Evolutionary conservation across 1,140 invertebrate genomes (phyloP).

Genomic region (Drosophila ficusphila): DNA sequence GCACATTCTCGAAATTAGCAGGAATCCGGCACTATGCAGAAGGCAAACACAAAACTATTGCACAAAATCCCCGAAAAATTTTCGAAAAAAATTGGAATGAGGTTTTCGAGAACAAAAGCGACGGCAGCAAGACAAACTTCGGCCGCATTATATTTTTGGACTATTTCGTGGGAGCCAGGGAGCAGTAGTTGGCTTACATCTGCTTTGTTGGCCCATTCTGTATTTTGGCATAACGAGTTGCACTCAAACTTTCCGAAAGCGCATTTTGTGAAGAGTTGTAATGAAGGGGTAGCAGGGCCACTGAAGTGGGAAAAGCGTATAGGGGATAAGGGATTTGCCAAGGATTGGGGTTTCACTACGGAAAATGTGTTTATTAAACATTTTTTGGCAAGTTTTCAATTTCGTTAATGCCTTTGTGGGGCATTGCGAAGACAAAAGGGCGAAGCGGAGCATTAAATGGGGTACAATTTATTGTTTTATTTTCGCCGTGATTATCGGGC

Average conservation of each 20-base stretch:
- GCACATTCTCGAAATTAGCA: conserved; percentile 66
- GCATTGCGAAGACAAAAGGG: neutral
- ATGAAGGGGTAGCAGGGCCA: neutral
- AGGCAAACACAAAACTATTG: conserved; percentile 17
- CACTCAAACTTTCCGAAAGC: conserved; percentile 68
- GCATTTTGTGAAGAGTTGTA: conserved; percentile 20
- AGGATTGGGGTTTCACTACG: conserved; percentile 10
- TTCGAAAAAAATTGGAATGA: conserved; percentile 43
- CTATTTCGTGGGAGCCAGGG: neutral
- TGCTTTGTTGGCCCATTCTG: conserved; percentile 38
- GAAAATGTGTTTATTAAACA: conserved; percentile 73
- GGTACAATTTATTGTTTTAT: conserved; percentile 57
- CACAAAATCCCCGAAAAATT: conserved; percentile 34
- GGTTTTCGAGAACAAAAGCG: conserved; percentile 47
- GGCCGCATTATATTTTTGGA: conserved; percentile 39
- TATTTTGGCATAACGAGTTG: conserved; percentile 70
- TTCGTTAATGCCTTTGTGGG: conserved; percentile 63
- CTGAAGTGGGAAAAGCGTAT: conserved; percentile 9
- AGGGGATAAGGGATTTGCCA: conserved; percentile 17
- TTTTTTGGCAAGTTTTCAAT: conserved; percentile 77
- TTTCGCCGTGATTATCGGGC: conserved; percentile 45
- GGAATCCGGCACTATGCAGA: conserved; percentile 30
- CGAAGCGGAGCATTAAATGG: neutral
- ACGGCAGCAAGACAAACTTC: conserved; percentile 56
- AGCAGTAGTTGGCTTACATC: conserved; percentile 26